Evolutionary conservation across 2,888 invertebrate genomes (phyloP), one percentile per base, ranked within the genome.

Genomic region (Macaria notata): DNA sequence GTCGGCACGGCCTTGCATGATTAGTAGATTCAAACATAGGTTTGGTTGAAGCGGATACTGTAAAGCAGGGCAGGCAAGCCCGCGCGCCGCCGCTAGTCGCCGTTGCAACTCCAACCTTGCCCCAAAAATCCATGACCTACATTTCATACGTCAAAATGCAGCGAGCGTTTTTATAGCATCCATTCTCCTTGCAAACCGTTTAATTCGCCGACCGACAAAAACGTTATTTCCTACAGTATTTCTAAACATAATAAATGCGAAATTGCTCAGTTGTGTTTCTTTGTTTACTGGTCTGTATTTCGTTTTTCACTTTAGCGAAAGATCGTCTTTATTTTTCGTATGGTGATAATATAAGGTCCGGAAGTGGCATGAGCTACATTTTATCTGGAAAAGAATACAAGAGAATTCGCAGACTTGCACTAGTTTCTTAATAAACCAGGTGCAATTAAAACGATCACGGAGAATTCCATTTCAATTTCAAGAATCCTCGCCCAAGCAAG

Each of bases 111-210:
- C 69, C 81, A 88, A 88, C 90, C 90, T 91, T 90, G 90, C 84
- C 80, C 88, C 84, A 81, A 88, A 87, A 89, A 79, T 84, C 83
- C 81, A 73, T 87, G 89, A 89, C 90, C 89, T 79, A 90, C 88
- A 88, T 90, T 85, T 72, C 75, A 75, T 73, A 78, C 80, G 78
- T 78, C 82, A 84, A 86, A 88, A 86, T 86, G 85, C 84, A 87
- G 76, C 72, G 75, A 82, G 66, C 76, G 81, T 83, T 86, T 86
- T 88, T 86, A 85, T 72, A 70, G 68, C 74, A 62, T 64, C 65
- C 70, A 69, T 76, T 76, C 70, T 76, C 70, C 71, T 71, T 71
- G 68, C 48, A 66, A 66, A 63, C 68, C 62, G 73, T 78, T 81
- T 72, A 70, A 72, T 72, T 76, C 57, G 56, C 66, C 66, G 62